Percentiles rank a stretch among this genome's conserved stretches.
These are phyloP conservation scores for Sebastes elongatus DNA, from an alignment of 2,797 vertebrate genomes.

Conservation along the genomic window DNA sequence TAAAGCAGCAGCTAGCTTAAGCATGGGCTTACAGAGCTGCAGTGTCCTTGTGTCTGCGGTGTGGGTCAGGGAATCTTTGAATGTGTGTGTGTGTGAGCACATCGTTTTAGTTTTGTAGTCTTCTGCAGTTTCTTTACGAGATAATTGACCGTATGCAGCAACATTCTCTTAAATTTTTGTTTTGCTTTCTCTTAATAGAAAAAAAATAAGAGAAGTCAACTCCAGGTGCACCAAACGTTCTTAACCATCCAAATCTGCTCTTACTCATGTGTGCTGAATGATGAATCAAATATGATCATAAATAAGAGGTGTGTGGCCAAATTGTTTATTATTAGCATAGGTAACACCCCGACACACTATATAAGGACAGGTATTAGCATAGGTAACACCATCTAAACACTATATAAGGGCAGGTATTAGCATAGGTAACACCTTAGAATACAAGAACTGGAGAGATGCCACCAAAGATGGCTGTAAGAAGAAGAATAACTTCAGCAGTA, in stretches of 20 bases:
- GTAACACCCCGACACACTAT: too few relatives aligned
- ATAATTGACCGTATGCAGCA: not conserved
- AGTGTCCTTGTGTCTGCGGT: slow-evolving; percentile 53
- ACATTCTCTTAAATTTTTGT: not conserved
- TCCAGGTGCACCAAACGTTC: not conserved
- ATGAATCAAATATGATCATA: not conserved
- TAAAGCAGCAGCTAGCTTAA: slow-evolving; percentile 53
- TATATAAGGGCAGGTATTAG: too few relatives aligned
- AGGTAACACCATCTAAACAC: too few relatives aligned
- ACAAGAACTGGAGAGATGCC: too few relatives aligned
- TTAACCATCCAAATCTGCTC: not conserved
- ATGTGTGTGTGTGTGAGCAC: not conserved
- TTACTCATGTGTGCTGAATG: too few relatives aligned
- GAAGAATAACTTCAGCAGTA: too few relatives aligned
- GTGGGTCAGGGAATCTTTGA: slow-evolving; percentile 23
- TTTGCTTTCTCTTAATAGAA: not conserved
- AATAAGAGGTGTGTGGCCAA: not conserved
- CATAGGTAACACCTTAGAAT: too few relatives aligned
- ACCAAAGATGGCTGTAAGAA: too few relatives aligned
- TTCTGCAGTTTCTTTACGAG: not conserved
- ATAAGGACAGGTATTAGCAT: too few relatives aligned
- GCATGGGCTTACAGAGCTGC: slow-evolving; percentile 36
- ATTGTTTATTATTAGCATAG: not conserved
- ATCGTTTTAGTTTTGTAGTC: not conserved
- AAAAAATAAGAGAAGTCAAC: not conserved